These are phyloP conservation scores for Diplodus puntazzo DNA, from an alignment of 2,797 vertebrate species.

Conservation along the genomic window DNA sequence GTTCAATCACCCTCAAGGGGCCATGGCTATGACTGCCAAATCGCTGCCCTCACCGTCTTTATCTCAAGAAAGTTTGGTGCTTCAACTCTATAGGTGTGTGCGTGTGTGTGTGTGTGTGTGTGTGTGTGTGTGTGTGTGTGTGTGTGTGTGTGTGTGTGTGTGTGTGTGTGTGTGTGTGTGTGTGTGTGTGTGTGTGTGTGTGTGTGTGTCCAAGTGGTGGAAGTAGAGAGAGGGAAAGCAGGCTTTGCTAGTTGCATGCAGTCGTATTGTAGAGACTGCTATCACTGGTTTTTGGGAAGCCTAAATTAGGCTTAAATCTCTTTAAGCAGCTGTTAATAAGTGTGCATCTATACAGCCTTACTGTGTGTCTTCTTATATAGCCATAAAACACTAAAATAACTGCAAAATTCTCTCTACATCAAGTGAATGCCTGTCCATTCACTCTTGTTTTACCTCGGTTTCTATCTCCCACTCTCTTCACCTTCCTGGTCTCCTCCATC, in stretches of 20 bases:
- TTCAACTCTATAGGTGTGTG: conserved; percentile 25
- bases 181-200: conserved; percentile 42
- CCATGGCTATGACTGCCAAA: conserved; percentile 41
- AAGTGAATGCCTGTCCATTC: too few species aligned
- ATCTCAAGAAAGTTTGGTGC: conserved; percentile 17
- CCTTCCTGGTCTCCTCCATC: too few species aligned
- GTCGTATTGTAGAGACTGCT: neutral
- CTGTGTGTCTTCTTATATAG: neutral
- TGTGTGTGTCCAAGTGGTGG: neutral
- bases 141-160: conserved; percentile 18
- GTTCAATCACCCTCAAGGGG: conserved; percentile 65
- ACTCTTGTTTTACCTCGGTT: too few species aligned
- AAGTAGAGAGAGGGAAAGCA: neutral
- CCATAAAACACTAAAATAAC: neutral
- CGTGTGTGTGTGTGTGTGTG: conserved; percentile 22
- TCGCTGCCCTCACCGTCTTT: conserved; percentile 39
- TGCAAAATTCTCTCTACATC: neutral
- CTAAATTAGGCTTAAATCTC: neutral
- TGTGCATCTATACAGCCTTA: neutral
- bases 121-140: conserved; percentile 6
- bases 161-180: conserved; percentile 33
- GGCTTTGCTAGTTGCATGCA: conserved; percentile 8
- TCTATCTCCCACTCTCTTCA: too few species aligned
- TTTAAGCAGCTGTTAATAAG: neutral
- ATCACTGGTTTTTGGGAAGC: neutral